A percentile compares a stretch with the other conserved stretches of the same genome.
phyloP scores from a whole-genome alignment of 2,113 vertebrate species.

The Centrocercus urophasianus region DNA sequence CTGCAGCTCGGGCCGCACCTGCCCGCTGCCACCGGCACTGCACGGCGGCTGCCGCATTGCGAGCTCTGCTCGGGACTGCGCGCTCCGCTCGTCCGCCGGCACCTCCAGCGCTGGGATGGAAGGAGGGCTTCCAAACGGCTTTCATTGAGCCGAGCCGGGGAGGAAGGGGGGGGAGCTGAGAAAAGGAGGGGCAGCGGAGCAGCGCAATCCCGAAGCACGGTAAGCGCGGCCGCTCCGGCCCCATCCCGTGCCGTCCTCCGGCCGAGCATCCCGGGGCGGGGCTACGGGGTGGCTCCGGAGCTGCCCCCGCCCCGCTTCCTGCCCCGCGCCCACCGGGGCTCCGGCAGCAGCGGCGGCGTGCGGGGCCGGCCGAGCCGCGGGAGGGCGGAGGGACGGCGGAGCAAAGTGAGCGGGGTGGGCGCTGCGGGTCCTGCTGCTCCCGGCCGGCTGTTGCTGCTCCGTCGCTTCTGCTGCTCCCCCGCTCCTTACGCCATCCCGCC shows the following conservation, averaged over 20 bases:
- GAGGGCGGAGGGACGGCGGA: background rate
- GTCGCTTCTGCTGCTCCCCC: too few species aligned
- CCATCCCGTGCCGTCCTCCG: too few species aligned
- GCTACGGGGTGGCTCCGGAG: background rate
- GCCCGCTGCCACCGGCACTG: too few species aligned
- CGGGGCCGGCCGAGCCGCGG: background rate
- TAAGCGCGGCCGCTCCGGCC: background rate
- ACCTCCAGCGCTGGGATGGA: background rate
- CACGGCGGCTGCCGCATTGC: too few species aligned
- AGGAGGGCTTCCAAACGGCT: background rate
- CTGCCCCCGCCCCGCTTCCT: background rate
- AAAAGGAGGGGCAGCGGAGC: rapidly evolving
- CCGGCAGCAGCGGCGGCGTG: background rate
- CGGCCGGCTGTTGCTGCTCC: too few species aligned
- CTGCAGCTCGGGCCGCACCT: background rate
- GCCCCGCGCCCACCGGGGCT: background rate
- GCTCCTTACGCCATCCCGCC: background rate
- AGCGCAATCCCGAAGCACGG: background rate
- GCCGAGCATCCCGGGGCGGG: background rate
- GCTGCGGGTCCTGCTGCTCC: too few species aligned
- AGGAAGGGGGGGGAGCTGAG: background rate
- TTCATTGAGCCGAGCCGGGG: background rate
- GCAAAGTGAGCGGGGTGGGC: background rate
- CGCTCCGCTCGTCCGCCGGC: too few species aligned
- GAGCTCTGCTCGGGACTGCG: too few species aligned